Percentiles rank a stretch among this genome's conserved stretches.
These are phyloP conservation scores for Limnephilus lunatus DNA, from an alignment of 2,888 invertebrate genomes.

Conservation along the genomic window DNA sequence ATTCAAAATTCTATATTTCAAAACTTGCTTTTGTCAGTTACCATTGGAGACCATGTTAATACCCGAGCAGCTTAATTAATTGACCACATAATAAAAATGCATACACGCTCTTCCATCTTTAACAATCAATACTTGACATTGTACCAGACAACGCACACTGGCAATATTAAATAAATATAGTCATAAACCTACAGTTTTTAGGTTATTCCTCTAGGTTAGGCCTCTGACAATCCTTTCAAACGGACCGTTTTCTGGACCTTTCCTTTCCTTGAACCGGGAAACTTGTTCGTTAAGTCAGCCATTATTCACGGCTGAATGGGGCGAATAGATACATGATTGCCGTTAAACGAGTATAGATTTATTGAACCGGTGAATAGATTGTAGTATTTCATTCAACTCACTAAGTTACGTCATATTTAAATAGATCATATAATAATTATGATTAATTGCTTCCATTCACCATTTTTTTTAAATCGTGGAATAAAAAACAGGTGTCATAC, in stretches of 20 bases:
- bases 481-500: background rate
- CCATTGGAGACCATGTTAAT: no score
- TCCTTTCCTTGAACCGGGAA: background rate
- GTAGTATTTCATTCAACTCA: constrained; percentile 11
- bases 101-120: no score
- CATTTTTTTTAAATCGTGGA: background rate
- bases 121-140: no score
- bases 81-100: no score
- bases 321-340: background rate
- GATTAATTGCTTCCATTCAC: background rate
- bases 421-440: constrained; percentile 5
- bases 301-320: background rate
- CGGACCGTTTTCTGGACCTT: background rate
- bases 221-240: background rate
- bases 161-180: background rate
- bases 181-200: background rate
- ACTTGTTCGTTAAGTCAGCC: background rate
- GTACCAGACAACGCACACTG: background rate
- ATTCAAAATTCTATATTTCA: no score
- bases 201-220: background rate
- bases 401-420: background rate
- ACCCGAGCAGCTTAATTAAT: no score
- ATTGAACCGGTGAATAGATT: background rate
- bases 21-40: no score
- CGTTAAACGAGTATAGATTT: background rate